A percentile compares a stretch with the other conserved stretches of the same genome.
phyloP scores from a whole-genome alignment of 2,888 invertebrate species.

The Epistrophella euchroma region DNA sequence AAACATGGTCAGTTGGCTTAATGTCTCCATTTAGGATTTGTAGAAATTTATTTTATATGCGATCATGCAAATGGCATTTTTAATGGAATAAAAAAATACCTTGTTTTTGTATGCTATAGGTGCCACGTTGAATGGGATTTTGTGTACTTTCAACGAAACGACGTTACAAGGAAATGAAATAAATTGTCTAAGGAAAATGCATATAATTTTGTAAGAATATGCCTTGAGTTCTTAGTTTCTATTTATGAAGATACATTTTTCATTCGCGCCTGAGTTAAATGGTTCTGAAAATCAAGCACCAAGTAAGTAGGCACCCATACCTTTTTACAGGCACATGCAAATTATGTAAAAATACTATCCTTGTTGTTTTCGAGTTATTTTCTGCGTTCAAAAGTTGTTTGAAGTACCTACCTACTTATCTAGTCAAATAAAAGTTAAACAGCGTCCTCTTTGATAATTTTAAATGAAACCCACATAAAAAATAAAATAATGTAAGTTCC shows the following conservation, averaged over 20 bases:
- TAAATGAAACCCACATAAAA: conserved; percentile 15
- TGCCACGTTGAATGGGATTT: neutral
- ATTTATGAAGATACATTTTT: neutral
- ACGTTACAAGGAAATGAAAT: too few species aligned
- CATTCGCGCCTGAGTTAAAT: too few species aligned
- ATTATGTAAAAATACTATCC: neutral
- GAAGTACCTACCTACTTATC: neutral
- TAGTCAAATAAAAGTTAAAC: neutral
- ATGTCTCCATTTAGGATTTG: conserved; percentile 72
- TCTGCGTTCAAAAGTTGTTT: neutral
- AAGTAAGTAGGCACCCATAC: too few species aligned
- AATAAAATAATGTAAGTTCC: conserved; percentile 12
- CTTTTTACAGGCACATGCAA: neutral
- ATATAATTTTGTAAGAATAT: too few species aligned
- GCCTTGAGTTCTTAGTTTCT: neutral
- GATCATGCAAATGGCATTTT: conserved; percentile 62
- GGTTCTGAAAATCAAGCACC: too few species aligned
- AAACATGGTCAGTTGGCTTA: conserved; percentile 76
- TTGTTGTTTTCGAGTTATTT: neutral
- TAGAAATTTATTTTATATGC: conserved; percentile 68
- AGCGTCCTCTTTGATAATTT: neutral
- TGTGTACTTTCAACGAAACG: too few species aligned
- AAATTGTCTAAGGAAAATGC: too few species aligned
- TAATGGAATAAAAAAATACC: conserved; percentile 19
- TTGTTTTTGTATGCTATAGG: conserved; percentile 17